Evolutionary conservation across 2,113 vertebrate species (phyloP), one percentile per base, ranked within the genome.

Genomic region (Muscicapa adusta): DNA sequence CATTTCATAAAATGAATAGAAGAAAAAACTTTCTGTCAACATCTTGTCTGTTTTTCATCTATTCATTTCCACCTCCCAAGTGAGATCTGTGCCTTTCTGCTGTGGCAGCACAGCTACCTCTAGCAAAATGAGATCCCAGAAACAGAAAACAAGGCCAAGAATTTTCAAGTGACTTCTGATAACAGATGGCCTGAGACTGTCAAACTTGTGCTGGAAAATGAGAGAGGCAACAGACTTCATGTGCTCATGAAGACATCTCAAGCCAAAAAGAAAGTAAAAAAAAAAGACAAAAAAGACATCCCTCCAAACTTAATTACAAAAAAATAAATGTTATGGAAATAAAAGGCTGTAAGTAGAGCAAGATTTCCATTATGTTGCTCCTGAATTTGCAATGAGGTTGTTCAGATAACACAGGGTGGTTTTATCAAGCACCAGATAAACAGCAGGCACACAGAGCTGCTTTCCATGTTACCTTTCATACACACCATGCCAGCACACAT

Each of bases 71-170:
- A 58, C 86, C 40, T 95, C 76, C 76, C 81, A 47, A 89, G 88
- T 13, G 36, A 92, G 91, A 89, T 77, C 36, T 36, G 51, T 82
- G 77, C 71, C 70, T 9, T 81, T 81, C 86, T 75, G 80, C 63
- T 56, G 68, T 8, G 12, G 88, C 63, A 81, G 72, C 33, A 71
- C 22, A 24, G 68, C 34, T 67, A 90, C 70, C 61, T 72, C 81
- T 7, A 73, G 50, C 58, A 94, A 95, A 94, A 73, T 29, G 57
- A 75, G 23, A 89, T 53, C 62, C 81, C 70, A 87, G 57, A 84
- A 89, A 89, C 24, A 72, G 53, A 84, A 89, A 83, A 63, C 28
- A 91, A 75, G 76, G 86, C 68, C 80, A 92, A 94, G 70, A 79
- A 61, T 92, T 88, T 91, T 89, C 66, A 94, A 89, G 70, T 50